A percentile compares a stretch with the other conserved stretches of the same genome.
Evolutionary conservation across 2,113 vertebrate species (phyloP).

Genomic region (Psittacula cyanocephala): DNA sequence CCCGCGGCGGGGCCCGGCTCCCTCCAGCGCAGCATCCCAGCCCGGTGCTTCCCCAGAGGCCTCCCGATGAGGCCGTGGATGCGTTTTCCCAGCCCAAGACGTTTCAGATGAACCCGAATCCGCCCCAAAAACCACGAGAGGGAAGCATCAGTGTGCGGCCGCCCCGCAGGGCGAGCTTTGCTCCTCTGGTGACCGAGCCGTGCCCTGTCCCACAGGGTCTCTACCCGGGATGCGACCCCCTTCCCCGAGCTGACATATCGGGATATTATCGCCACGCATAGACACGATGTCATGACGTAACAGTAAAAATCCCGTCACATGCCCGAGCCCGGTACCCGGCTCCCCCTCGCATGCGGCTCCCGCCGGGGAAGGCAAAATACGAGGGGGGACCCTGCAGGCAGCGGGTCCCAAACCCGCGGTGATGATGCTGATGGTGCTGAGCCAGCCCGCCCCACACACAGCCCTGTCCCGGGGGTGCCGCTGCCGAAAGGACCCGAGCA

Average conservation of each 20-base stretch:
- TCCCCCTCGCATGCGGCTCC: neutral
- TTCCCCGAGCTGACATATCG: neutral
- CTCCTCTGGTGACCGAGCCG: accelerated
- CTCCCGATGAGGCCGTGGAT: accelerated
- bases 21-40: neutral
- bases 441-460: too few relatives aligned
- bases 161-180: neutral
- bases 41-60: neutral
- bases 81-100: neutral
- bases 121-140: neutral
- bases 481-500: neutral
- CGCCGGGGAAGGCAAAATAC: neutral
- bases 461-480: neutral
- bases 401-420: accelerated
- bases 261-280: neutral
- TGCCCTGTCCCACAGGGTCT: neutral
- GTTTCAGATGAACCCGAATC: neutral
- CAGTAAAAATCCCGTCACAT: constrained; percentile 10
- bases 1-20: neutral
- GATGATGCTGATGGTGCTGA: neutral
- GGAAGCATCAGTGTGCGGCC: neutral
- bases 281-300: neutral
- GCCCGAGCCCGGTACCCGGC: neutral
- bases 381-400: neutral
- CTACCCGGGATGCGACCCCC: neutral